Percentiles rank a stretch among this genome's conserved stretches.
phyloP scores from a whole-genome alignment of 2,113 vertebrate genomes.

The Electrona antarctica region DNA sequence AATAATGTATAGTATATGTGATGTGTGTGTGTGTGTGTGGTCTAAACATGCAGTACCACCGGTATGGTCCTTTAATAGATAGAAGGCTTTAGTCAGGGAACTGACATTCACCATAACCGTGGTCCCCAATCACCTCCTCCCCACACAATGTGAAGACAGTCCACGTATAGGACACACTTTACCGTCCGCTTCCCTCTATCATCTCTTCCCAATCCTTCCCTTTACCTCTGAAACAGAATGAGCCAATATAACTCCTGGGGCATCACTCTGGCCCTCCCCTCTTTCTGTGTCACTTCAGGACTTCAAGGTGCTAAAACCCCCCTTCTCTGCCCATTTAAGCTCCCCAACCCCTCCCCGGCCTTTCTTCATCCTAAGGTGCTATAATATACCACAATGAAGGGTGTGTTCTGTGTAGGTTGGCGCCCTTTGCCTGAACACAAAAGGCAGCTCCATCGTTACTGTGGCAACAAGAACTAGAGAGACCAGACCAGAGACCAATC shows the following conservation, averaged over 20 bases:
- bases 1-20: too few relatives aligned
- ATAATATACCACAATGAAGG: not conserved
- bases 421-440: slow-evolving; percentile 5
- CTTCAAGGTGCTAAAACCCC: not conserved
- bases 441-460: slow-evolving; percentile 21
- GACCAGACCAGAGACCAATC: not conserved
- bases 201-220: not conserved
- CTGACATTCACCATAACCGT: not conserved
- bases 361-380: slow-evolving; percentile 1
- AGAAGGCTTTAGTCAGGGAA: not conserved
- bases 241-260: not conserved
- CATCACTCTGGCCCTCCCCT: not conserved
- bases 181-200: slow-evolving; percentile 1
- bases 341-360: not conserved
- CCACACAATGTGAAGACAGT: slow-evolving; percentile 59
- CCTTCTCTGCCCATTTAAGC: not conserved
- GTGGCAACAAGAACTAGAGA: slow-evolving; percentile 8
- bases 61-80: not conserved
- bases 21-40: too few relatives aligned
- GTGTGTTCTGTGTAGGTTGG: not conserved
- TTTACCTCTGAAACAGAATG: not conserved
- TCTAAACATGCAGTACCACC: too few relatives aligned
- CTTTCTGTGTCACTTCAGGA: not conserved
- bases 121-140: slow-evolving; percentile 10
- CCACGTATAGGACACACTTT: slow-evolving; percentile 31